These are phyloP conservation scores for Opisthocomus hoazin DNA, from an alignment of 2,113 vertebrate species.

Conservation along the genomic window DNA sequence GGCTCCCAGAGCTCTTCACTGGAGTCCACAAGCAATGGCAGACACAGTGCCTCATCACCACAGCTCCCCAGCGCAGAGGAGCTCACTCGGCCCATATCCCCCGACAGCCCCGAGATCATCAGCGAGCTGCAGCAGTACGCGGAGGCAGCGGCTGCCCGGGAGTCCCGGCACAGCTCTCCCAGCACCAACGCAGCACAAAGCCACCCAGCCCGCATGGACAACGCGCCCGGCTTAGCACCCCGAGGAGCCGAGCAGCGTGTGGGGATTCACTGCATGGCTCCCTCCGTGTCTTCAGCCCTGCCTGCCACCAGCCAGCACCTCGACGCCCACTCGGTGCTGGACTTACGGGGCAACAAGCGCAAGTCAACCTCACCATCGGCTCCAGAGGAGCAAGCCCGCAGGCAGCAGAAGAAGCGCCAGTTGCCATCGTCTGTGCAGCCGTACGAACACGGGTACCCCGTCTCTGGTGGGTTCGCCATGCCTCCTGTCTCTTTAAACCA, in stretches of 20 bases:
- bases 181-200: slow-evolving; percentile 34
- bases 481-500: slow-evolving; percentile 89
- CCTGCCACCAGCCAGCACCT: slow-evolving; percentile 65
- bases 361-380: slow-evolving; percentile 72
- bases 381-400: slow-evolving; percentile 73
- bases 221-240: slow-evolving; percentile 12
- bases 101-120: slow-evolving; percentile 89
- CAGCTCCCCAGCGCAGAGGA: slow-evolving; percentile 76
- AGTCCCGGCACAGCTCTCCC: slow-evolving; percentile 68
- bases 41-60: slow-evolving; percentile 89
- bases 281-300: slow-evolving; percentile 52
- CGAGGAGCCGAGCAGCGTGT: slow-evolving; percentile 69
- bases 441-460: slow-evolving; percentile 81
- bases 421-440: slow-evolving; percentile 72
- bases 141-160: slow-evolving; percentile 72
- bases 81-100: slow-evolving; percentile 80
- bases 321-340: slow-evolving; percentile 70
- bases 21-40: slow-evolving; percentile 80
- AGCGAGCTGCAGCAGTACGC: slow-evolving; percentile 89
- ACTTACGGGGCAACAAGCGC: slow-evolving; percentile 84
- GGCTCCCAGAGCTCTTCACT: slow-evolving; percentile 78
- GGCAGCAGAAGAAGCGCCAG: slow-evolving; percentile 78
- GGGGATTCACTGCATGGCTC: slow-evolving; percentile 68
- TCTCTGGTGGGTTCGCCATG: slow-evolving; percentile 82
- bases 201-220: slow-evolving; percentile 50